A percentile compares a stretch with the other conserved stretches of the same genome.
Evolutionary conservation across 2,888 invertebrate species (phyloP).

Genomic region (Leuctra nigra): DNA sequence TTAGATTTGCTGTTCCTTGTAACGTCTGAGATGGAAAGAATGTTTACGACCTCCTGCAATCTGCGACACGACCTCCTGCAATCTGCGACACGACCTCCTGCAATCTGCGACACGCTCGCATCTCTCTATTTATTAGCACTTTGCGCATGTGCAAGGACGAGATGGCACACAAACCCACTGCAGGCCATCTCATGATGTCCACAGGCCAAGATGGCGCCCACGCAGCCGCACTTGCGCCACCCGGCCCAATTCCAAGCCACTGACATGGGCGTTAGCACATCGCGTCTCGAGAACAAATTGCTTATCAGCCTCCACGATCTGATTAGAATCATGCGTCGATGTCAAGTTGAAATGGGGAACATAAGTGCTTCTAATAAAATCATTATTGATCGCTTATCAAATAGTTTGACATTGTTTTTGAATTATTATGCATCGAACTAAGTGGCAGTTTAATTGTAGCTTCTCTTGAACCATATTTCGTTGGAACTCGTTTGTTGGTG

Average conservation of each 20-base stretch:
- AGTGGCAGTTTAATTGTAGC: slow-evolving; percentile 15
- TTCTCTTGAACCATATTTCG: background rate
- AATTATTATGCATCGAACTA: slow-evolving; percentile 12
- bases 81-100: too few relatives aligned
- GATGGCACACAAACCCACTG: too few relatives aligned
- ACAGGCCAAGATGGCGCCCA: background rate
- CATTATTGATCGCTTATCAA: slow-evolving; percentile 11
- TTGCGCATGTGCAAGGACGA: too few relatives aligned
- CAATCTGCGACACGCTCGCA: too few relatives aligned
- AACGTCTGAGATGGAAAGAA: too few relatives aligned
- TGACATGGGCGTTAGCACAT: slow-evolving; percentile 1
- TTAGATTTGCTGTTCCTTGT: too few relatives aligned
- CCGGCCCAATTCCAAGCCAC: too few relatives aligned
- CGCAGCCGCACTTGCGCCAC: background rate
- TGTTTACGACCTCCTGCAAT: too few relatives aligned
- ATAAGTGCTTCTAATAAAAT: slow-evolving; percentile 6
- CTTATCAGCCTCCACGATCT: slow-evolving; percentile 1
- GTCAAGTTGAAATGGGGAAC: background rate
- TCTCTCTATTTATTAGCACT: too few relatives aligned
- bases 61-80: too few relatives aligned
- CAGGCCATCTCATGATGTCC: too few relatives aligned
- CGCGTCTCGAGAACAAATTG: background rate
- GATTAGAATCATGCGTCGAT: background rate
- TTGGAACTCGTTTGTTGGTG: slow-evolving; percentile 7
- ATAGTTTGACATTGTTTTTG: background rate